Evolutionary conservation across 2,797 vertebrate species (phyloP), one percentile per base, ranked within the genome.

Genomic region (Esox lucius): DNA sequence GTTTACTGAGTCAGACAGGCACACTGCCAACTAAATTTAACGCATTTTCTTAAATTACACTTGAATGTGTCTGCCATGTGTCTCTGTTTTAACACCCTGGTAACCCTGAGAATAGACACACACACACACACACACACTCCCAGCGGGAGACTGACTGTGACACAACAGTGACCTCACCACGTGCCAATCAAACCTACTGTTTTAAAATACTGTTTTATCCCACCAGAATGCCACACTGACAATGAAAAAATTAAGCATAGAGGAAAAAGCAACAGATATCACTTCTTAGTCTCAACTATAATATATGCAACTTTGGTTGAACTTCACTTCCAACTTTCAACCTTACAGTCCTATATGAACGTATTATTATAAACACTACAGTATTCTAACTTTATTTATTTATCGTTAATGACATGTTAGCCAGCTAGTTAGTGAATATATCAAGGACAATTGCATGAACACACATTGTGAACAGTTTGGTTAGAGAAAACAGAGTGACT

Each of bases 91-190:
- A 83, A 74, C 80, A 86, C 76, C 78, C 72, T 84, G 67, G n/a
- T 22, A 56, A 64, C 12, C 26, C 26, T 28, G 64, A 70, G 67
- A 76, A 68, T 64, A 90, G 78, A 85, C 80, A 73, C 22, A 42
- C 31, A 49, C n/a, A 48, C 12, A 19, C 13, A 70, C 69, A 22
- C 39, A 70, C 39, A 70, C 68, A 51, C 68, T 62, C 48, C 79
- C 73, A 73, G 83, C 77, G 76, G 75, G 86, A 87, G 85, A 76
- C 85, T 75, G 85, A 86, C 86, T 90, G 79, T 85, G 83, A 89
- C 84, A 88, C 87, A 83, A 86, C 85, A 85, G 86, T 89, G 88
- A 89, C 85, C 83, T 90, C 76, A 87, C 85, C 85, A 87, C 88
- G 89, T 79, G 78, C 83, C 77, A 82, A 84, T 83, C 76, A 80